Evolutionary conservation across 2,888 invertebrate species (phyloP), one percentile per base, ranked within the genome.

Genomic region (Strigamia transsilvanica): DNA sequence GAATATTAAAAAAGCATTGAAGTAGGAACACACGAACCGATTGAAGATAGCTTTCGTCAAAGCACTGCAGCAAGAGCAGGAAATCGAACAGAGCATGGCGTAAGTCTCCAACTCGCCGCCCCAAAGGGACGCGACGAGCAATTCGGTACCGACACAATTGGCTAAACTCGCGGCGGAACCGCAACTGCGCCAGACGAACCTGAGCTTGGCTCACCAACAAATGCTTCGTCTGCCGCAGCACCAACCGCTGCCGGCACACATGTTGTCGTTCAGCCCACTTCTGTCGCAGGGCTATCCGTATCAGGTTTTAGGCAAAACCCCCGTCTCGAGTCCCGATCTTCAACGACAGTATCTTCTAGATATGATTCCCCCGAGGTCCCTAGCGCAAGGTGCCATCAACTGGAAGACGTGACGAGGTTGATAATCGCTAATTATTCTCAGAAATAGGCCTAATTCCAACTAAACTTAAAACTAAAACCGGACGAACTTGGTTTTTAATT

Each of bases 31-130:
- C 89, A 98, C 98, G 82, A 97, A 97, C 88, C 93, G 98, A 87
- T 91, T 99, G 88, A 99, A 99, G 90, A 97, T 98, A 80, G 98
- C 98, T 51, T 99, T 99, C 89, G 97, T 98, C 15, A 98, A 99
- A 89, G 98, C 99, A 38, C 90, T 98, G 84, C 98, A 98, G 88
- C 97, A 97, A 89, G 98, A 98, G 88, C 98, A 99, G 89, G 99
- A 98, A 90, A 98, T 98, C 85, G 98, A 98, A 89, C 94, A 96
- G 86, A 92, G 95, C 85, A 90, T 96, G 86, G 94, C 94, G 51
- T 91, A 92, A 87, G 91, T 91, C 82, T 84, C 84, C 21, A 82
- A 82, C n/a, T 82, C 84, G 23, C 84, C 84, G 46, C 84, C 85
- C 34, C 83, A 83, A 82, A 80, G 83, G 82, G 77, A 83, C 32